Base-by-base conservation (phyloP, 2,797 vertebrate genomes). In the Ambastaia sidthimunki region DNA sequence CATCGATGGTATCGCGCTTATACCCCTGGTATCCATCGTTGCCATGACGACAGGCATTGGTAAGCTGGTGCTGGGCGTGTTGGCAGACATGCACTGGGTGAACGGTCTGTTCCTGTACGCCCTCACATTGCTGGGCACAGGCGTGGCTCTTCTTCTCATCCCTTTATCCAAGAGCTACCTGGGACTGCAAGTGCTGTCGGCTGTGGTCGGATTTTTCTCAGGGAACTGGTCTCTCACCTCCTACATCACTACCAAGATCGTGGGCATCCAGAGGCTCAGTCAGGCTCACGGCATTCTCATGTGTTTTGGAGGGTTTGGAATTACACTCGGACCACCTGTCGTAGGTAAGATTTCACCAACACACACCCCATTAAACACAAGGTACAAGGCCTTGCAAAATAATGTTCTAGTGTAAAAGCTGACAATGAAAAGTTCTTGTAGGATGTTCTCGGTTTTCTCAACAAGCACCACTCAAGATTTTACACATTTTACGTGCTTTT, bases 191-290 rank as follows among this genome's bases (percentile, higher is more conserved):
- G 87, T 96, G 68, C 94, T 99, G 84, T 95, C 95, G 25, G 95
- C 88, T 0, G 23, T 94, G 77, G 81, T 98, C 71, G 97, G 98
- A 41, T 97, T 99, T 89, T 94, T 96, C 76, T 96, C 95, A 18
- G 98, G 98, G 76, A 99, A 98, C 86, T 99, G 98, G 98, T 97
- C 97, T 0, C 96, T 99, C 84, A 98, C 98, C 28, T 96, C 97
- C 0, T 99, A 98, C 82, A 95, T 99, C 41, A 98, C 96, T 71
- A 97, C 97, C 0, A 94, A 94, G 85, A 96, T 96, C 1, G 96
- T 98, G 18, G 98, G 98, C 75, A 91, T 98, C 76, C 95, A 98
- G 74, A 95, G 93, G 73, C 91, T 99, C 86, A 95, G 96, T 67
- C 96, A 98, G 7, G 98, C 97, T 0, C 98, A 97, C 7, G 98